Base-by-base conservation (phyloP, 2,113 vertebrate genomes). In the Callospermophilus lateralis region DNA sequence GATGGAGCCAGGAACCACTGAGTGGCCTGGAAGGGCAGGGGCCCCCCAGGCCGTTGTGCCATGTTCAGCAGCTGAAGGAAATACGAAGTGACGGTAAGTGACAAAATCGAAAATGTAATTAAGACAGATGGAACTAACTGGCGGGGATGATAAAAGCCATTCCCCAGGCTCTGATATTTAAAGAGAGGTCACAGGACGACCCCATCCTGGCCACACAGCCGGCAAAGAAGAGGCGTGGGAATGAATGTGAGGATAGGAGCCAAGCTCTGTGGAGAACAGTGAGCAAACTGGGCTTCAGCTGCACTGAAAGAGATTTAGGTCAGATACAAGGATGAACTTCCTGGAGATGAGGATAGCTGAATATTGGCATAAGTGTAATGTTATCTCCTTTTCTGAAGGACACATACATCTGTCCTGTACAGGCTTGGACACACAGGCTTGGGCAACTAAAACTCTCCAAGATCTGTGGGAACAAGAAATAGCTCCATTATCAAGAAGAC, bases 81-180 rank as follows among this genome's bases (percentile, higher is more conserved):
- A 97, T 85, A 5, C 0, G 1, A 95, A 92, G 68, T 92, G 94
- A 96, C 4, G 1, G 89, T 74, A 95, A 96, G 85, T 90, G 95
- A 97, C 96, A 97, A 96, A 96, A 98, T 83, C 0, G 22, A 94
- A 97, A 95, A 97, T 95, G 90, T 95, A 96, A 97, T 97, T 95
- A 97, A 97, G 95, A 95, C 92, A 94, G 96, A 97, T 96, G 93
- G 94, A 95, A 87, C 76, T 76, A 91, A 96, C 83, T 7, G 37
- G 92, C 1, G 3, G 42, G 51, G 42, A 96, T 85, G 89, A 96
- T 74, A 81, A 97, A 95, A 92, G 65, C 77, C 68, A 3, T 89
- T 94, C 86, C 90, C 77, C 80, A 79, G 91, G 93, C 91, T 86
- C 89, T 95, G 92, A 67, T 94, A 89, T 92, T 97, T 93, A 92